Evolutionary conservation across 2,113 vertebrate genomes (phyloP).

Genomic region (Alces alces): DNA sequence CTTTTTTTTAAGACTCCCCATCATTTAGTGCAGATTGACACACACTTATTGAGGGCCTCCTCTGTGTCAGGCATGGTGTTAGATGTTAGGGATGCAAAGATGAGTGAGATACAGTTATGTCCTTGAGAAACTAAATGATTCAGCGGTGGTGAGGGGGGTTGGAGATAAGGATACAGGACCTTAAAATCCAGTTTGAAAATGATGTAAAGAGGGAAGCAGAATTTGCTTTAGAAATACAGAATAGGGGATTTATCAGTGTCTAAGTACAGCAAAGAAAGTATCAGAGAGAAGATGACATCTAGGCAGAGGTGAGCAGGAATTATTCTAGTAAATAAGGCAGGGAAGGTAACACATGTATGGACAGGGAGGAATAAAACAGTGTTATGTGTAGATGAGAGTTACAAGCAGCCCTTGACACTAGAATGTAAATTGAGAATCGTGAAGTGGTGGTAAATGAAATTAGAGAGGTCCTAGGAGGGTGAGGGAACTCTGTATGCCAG

Average conservation of each 20-base stretch:
- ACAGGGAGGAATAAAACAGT: background rate
- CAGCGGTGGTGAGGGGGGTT: accelerated
- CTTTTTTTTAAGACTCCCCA: background rate
- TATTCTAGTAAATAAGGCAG: background rate
- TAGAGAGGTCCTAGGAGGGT: background rate
- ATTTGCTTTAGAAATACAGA: background rate
- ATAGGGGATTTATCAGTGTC: background rate
- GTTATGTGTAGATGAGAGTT: background rate
- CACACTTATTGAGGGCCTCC: background rate
- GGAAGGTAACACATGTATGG: background rate
- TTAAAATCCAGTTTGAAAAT: background rate
- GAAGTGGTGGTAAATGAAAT: background rate
- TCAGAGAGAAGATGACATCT: background rate
- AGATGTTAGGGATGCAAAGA: background rate
- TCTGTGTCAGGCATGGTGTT: background rate
- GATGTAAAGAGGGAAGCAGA: background rate
- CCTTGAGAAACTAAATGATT: background rate
- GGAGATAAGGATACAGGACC: background rate
- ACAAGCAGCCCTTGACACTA: background rate
- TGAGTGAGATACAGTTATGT: background rate
- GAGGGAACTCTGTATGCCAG: background rate
- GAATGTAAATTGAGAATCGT: background rate
- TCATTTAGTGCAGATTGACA: background rate
- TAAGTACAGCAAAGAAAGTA: background rate
- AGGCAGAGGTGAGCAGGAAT: background rate